Percentiles rank a stretch among this genome's conserved stretches.
Conservation (phyloP, 1,140 invertebrate species). For the Tachypleus tridentatus region DNA sequence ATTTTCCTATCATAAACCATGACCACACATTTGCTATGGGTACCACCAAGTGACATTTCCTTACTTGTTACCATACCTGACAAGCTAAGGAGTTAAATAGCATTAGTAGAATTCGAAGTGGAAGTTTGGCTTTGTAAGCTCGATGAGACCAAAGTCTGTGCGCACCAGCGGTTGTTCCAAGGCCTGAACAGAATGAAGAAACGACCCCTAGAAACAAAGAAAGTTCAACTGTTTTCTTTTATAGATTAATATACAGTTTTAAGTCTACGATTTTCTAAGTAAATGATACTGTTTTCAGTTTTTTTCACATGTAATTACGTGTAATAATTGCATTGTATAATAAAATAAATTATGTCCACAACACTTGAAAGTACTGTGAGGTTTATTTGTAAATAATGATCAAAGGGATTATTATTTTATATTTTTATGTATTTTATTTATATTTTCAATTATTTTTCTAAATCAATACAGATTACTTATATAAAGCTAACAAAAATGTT, state of each 20-base stretch:
- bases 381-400: no score
- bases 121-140: conserved; percentile 42
- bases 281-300: neutral
- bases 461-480: no score
- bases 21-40: no score
- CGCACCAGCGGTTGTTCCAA: conserved; percentile 54
- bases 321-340: no score
- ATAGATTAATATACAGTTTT: neutral
- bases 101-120: conserved; percentile 37
- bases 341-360: no score
- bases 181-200: conserved; percentile 8
- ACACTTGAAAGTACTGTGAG: no score
- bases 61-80: conserved; percentile 46
- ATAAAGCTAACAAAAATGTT: no score
- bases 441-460: no score
- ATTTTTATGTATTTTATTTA: no score
- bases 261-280: neutral
- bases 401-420: no score
- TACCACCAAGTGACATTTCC: no score
- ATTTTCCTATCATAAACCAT: no score
- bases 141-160: conserved; percentile 45
- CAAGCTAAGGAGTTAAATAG: conserved; percentile 66
- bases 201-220: neutral
- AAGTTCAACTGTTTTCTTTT: neutral
- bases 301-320: neutral